A percentile compares a stretch with the other conserved stretches of the same genome.
phyloP scores from a whole-genome alignment of 2,888 invertebrate species.

The Tenodera sinensis region DNA sequence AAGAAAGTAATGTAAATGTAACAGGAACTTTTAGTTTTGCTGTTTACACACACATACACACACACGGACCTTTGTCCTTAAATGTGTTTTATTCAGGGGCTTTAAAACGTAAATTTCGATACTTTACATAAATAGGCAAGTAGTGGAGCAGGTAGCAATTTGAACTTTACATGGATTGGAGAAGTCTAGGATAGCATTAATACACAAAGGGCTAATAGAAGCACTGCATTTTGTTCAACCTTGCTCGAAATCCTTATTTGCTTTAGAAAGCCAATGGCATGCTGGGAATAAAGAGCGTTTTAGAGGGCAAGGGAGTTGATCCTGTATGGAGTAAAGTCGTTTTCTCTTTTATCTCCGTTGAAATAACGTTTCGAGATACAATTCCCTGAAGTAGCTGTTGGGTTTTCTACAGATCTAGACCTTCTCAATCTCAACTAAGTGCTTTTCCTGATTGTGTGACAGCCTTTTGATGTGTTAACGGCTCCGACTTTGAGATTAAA shows the following conservation, averaged over 20 bases:
- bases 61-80: too few species aligned
- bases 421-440: not conserved
- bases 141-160: too few species aligned
- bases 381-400: not conserved
- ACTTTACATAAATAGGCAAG: too few species aligned
- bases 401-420: not conserved
- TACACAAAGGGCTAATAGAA: too few species aligned
- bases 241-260: not conserved
- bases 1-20: too few species aligned
- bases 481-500: not conserved
- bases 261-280: not conserved
- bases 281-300: not conserved
- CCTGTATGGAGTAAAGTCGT: not conserved
- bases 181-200: too few species aligned
- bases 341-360: not conserved
- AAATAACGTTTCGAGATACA: not conserved
- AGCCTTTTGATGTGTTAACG: not conserved
- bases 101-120: too few species aligned
- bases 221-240: not conserved
- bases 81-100: too few species aligned
- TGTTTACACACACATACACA: too few species aligned
- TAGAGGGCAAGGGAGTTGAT: not conserved
- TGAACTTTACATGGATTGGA: too few species aligned
- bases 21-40: too few species aligned
- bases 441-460: not conserved